Evolutionary conservation across 2,113 vertebrate genomes (phyloP), one percentile per base, ranked within the genome.

Genomic region (Ophthalmolycus amberensis): DNA sequence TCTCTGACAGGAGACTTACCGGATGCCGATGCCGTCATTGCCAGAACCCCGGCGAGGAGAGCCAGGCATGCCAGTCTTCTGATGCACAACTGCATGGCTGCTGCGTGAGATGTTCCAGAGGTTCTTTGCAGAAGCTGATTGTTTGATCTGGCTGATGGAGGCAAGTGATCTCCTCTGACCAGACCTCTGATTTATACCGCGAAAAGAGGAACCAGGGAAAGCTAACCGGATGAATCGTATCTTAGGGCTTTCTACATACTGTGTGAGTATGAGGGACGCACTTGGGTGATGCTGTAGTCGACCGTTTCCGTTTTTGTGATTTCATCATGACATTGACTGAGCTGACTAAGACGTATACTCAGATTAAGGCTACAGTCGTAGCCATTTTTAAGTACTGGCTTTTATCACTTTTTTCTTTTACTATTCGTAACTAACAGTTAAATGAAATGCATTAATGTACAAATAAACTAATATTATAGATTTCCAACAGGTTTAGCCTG

Each of bases 51-150:
- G 3, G 50, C 7, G 3, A 94, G 48, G 60, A 92, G 32, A 68
- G 88, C 86, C 56, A 94, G 75, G 59, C 67, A 88, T 0, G 64
- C 37, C 58, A 89, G 80, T 80, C 69, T 84, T 78, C 40, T 87
- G 77, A 83, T 77, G 71, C 46, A 83, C 82, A 90, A 75, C 80
- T 89, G 83, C 93, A 95, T 95, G 79, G 65, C 88, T 78, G 15
- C 25, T 25, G 38, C 0, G 58, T 66, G 79, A 84, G 83, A 82
- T 78, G 77, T 22, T 81, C 58, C 56, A 58, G 77, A 86, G 37
- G 84, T 14, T 90, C 71, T 75, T 63, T 46, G 63, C 37, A 70
- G 48, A 69, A 40, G 80, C 29, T 64, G 81, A 56, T 2, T 0
- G 56, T 46, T 25, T 48, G 80, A 71, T 79, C 48, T 27, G 72